Conservation (phyloP, 2,113 vertebrate genomes). For the Callipepla californica region DNA sequence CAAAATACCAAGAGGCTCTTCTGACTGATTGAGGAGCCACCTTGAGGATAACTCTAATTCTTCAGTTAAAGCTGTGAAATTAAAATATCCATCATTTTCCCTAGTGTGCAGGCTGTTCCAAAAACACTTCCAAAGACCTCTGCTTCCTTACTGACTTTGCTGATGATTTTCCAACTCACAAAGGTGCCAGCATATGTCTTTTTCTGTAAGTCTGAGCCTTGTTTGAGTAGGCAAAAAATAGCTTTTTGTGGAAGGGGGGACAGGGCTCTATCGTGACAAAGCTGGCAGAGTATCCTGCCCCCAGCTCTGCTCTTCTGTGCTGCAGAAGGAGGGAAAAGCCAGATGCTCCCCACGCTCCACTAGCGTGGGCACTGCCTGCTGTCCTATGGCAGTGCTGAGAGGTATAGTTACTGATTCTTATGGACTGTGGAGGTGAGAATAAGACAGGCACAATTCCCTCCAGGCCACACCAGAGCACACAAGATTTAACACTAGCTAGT, state of each 20-base stretch:
- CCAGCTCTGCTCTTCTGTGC: background rate
- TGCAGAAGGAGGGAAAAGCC: background rate
- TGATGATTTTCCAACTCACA: background rate
- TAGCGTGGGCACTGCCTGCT: background rate
- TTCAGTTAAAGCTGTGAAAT: background rate
- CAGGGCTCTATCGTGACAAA: background rate
- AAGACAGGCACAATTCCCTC: background rate
- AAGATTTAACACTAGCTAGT: background rate
- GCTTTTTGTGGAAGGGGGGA: background rate
- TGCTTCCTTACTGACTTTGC: background rate
- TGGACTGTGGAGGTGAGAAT: background rate
- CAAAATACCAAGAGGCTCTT: background rate
- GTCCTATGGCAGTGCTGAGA: background rate
- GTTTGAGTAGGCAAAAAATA: background rate
- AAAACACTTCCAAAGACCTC: background rate
- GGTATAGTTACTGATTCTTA: background rate
- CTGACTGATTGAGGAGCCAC: background rate
- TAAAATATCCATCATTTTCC: background rate
- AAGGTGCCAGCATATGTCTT: background rate
- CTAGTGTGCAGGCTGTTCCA: background rate
- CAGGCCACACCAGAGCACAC: background rate
- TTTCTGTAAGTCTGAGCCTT: background rate
- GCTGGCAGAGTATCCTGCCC: rapidly evolving
- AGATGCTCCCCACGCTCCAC: background rate
- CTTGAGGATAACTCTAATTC: background rate